Evolutionary conservation across 2,888 invertebrate genomes (phyloP), one percentile per base, ranked within the genome.

Genomic region (Thelaira solivaga): DNA sequence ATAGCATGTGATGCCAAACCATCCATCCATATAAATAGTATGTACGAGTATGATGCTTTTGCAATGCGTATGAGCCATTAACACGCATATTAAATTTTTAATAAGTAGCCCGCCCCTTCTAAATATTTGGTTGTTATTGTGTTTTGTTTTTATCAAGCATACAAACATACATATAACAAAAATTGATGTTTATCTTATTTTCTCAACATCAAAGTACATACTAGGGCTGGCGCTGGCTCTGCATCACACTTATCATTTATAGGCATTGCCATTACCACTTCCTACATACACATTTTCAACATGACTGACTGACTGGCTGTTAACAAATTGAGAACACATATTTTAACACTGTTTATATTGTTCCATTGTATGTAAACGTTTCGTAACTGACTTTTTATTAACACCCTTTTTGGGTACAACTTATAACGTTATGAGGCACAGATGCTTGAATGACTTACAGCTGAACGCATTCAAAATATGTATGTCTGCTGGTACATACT

Each of bases 11-110:
- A 55, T 64, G 61, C 36, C 26, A 45, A 72, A 29, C 22, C 53
- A 64, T 47, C 6, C 39, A 55, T 34, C 2, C 16, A 69, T n/a
- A n/a, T n/a, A n/a, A n/a, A n/a, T n/a, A n/a, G n/a, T n/a, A n/a
- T n/a, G n/a, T n/a, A n/a, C n/a, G n/a, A 49, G 16, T 34, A 47
- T 18, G n/a, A 11, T 45, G 10, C 16, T 64, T 29, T 22, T 53
- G 34, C 78, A 71, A 74, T 74, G 78, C 74, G 78, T 78, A 73
- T 51, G 61, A n/a, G 26, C 34, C 24, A 45, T 41, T 34, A 69
- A 47, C 74, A 78, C 78, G 78, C 78, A 74, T 61, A 65, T 11
- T 74, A 61, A 53, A 78, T 74, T 71, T 65, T 69, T 47, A 78
- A 65, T 71, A 78, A 41, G 22, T 49, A 34, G 10, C 36, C 36